phyloP scores from a whole-genome alignment of 2,888 invertebrate genomes.

The Myopa testacea region DNA sequence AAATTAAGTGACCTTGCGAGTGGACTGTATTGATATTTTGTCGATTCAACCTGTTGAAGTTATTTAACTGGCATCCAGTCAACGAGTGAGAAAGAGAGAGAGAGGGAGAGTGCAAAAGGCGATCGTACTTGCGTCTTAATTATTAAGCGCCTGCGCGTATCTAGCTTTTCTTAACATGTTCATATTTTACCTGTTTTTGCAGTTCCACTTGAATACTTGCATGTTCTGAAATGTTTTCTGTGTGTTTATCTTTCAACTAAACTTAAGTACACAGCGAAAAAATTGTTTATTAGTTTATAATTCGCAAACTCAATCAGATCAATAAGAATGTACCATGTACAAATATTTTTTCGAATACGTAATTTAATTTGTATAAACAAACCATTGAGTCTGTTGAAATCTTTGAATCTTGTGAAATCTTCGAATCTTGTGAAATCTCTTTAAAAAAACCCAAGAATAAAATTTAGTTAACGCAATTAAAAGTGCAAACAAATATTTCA shows the following conservation, averaged over 20 bases:
- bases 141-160: background rate
- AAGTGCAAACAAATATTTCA: too few relatives aligned
- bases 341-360: too few relatives aligned
- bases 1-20: slow-evolving; percentile 30
- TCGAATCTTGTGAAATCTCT: too few relatives aligned
- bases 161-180: background rate
- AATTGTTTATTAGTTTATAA: too few relatives aligned
- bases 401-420: too few relatives aligned
- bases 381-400: background rate
- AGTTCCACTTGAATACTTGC: background rate
- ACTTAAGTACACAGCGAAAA: too few relatives aligned
- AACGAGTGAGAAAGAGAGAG: background rate
- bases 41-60: slow-evolving; percentile 15
- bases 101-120: background rate
- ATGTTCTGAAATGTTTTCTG: background rate
- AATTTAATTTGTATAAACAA: background rate
- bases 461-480: too few relatives aligned
- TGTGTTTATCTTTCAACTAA: too few relatives aligned
- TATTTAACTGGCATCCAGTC: background rate
- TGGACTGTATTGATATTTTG: slow-evolving; percentile 28
- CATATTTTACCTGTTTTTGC: background rate
- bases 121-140: background rate
- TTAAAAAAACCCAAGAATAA: too few relatives aligned
- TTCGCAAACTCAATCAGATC: too few relatives aligned
- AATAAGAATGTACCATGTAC: too few relatives aligned